Base-by-base conservation (phyloP, 2,888 invertebrate species). In the Labia minor region DNA sequence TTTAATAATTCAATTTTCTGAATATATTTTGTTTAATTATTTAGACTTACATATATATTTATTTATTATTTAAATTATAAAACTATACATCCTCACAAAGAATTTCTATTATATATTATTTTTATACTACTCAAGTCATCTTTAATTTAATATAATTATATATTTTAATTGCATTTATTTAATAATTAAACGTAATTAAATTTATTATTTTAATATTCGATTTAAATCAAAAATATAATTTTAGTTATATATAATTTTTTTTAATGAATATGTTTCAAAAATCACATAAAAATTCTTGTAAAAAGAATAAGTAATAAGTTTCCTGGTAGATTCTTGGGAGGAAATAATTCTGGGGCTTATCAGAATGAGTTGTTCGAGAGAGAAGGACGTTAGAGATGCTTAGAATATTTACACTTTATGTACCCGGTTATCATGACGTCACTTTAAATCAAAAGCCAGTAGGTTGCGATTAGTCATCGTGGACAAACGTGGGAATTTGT, bases 401-500 rank as follows among this genome's bases (percentile, higher is more conserved):
- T 8, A 26, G 3, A 49, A 49, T 49, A n/a, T 49, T 49, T 49
- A 49, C 49, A 49, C 49, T 49, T 49, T 4, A 14, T 16, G 49
- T n/a, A 8, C 49, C 49, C 49, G 49, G 49, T 26, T 26, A 6
- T 26, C 26, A 26, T 49, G 49, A 49, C 49, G 49, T 49, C 49
- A 49, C 49, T 49, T n/a, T 49, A 11, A 49, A 49, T 16, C 49
- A 11, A 49, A 14, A 49, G 49, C 8, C n/a, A 16, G 49, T 49
- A 49, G 49, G 49, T 49, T 49, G 49, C 49, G 49, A 49, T 49
- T 49, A 49, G 49, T 49, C 49, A 49, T 49, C 49, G 49, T n/a
- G 8, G 26, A 14, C n/a, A 11, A 49, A 49, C 49, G 49, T 49
- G 49, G 49, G 49, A 49, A 49, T 49, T 49, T 49, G 49, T 49